Conservation (phyloP, 2,888 invertebrate species). For the Drosophila flavopinicola region DNA sequence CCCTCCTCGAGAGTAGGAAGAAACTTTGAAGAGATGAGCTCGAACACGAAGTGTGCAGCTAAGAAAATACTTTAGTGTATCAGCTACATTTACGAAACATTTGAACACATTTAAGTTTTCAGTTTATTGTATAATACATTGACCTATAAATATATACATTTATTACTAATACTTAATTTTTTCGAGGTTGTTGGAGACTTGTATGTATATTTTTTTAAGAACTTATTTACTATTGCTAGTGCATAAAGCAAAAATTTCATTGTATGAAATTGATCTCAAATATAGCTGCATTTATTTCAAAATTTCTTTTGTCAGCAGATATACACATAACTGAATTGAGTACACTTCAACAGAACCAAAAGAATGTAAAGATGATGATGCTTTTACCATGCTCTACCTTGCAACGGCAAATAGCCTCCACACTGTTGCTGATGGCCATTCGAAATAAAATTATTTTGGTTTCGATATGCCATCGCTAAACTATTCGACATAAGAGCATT, state of each 20-base stretch:
- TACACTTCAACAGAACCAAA: conserved; percentile 61
- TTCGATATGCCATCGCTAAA: conserved; percentile 87
- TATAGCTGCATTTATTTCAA: conserved; percentile 39
- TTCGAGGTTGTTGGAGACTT: conserved; percentile 41
- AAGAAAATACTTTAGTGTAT: too few relatives aligned
- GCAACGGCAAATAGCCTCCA: conserved; percentile 92
- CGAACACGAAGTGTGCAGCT: too few relatives aligned
- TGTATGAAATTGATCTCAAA: conserved; percentile 57
- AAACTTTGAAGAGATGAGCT: too few relatives aligned
- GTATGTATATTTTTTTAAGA: conserved; percentile 31
- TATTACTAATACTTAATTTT: conserved; percentile 40
- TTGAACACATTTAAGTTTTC: conserved; percentile 45
- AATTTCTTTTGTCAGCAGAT: conserved; percentile 40
- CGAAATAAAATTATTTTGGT: conserved; percentile 88
- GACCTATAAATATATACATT: conserved; percentile 69
- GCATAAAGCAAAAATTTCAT: conserved; percentile 60
- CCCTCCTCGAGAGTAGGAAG: too few relatives aligned
- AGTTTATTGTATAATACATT: conserved; percentile 71
- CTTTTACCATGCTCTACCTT: conserved; percentile 93
- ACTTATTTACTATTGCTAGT: conserved; percentile 45
- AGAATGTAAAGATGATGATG: conserved; percentile 37
- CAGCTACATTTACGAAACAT: conserved; percentile 14
- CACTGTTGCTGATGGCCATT: conserved; percentile 93
- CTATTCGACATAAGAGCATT: conserved; percentile 87
- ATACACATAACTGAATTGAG: conserved; percentile 57